Conservation (phyloP, 2,113 vertebrate species). For the Leptobrachium ailaonicum region DNA sequence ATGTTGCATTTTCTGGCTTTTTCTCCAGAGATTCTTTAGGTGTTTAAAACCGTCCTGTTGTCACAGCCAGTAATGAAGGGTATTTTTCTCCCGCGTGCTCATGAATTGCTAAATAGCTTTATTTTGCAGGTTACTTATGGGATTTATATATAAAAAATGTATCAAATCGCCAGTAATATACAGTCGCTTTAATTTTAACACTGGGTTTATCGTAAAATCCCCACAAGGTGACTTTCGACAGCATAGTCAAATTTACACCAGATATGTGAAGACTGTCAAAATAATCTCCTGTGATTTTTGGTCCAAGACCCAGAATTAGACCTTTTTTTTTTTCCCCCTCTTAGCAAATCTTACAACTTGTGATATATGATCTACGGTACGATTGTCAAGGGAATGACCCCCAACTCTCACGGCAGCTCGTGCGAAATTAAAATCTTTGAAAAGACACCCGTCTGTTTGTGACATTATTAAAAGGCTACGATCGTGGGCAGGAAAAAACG, state of each 20-base stretch:
- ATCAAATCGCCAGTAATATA: constrained; percentile 30
- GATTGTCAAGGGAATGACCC: constrained; percentile 10
- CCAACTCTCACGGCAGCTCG: constrained; percentile 8
- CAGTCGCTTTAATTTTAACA: constrained; percentile 34
- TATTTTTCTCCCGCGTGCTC: constrained; percentile 18
- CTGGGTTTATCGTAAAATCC: constrained; percentile 39
- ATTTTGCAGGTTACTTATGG: constrained; percentile 34
- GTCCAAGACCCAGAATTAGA: constrained; percentile 23
- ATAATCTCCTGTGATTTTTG: constrained; percentile 19
- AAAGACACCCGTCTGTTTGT: constrained; percentile 15
- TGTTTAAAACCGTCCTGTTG: neutral
- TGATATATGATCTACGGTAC: constrained; percentile 19
- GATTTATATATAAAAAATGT: constrained; percentile 31
- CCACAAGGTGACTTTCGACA: constrained; percentile 38
- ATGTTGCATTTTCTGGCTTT: neutral
- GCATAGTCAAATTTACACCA: constrained; percentile 47
- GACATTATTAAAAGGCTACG: constrained; percentile 25
- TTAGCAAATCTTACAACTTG: constrained; percentile 28
- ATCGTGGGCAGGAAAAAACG: neutral
- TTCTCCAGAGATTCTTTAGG: neutral
- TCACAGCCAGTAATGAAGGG: constrained; percentile 7
- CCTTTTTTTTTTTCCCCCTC: constrained; percentile 9
- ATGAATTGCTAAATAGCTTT: constrained; percentile 34
- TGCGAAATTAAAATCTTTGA: constrained; percentile 28
- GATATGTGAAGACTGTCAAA: constrained; percentile 5